A percentile compares a stretch with the other conserved stretches of the same genome.
Evolutionary conservation across 2,888 invertebrate species (phyloP).

Genomic region (Melanargia galathea): DNA sequence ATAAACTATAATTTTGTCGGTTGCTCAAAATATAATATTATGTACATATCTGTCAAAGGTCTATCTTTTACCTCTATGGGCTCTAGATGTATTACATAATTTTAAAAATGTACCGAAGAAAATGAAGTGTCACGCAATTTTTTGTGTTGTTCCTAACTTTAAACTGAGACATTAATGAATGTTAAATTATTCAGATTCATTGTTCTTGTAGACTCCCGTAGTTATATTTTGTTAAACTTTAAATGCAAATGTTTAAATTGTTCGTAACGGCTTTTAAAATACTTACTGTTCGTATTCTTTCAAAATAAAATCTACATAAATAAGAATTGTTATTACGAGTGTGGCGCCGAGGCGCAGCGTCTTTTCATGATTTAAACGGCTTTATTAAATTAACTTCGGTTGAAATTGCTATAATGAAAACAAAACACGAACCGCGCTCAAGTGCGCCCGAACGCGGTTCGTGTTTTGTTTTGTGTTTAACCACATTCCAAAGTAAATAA

Average conservation of each 20-base stretch:
- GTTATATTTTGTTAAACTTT: constrained; percentile 15
- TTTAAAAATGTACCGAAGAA: not conserved
- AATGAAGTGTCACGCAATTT: not conserved
- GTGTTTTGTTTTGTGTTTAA: too few relatives aligned
- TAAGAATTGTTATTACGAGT: not conserved
- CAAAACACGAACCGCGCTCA: too few relatives aligned
- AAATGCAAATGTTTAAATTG: constrained; percentile 18
- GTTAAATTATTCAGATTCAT: constrained; percentile 22
- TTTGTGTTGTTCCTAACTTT: constrained; percentile 10
- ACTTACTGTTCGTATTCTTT: not conserved
- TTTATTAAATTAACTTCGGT: too few relatives aligned
- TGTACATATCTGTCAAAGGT: too few relatives aligned
- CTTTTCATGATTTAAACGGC: too few relatives aligned
- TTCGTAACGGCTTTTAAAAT: constrained; percentile 20
- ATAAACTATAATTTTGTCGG: too few relatives aligned
- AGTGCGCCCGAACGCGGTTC: too few relatives aligned
- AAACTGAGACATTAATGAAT: constrained; percentile 9
- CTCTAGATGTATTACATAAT: not conserved
- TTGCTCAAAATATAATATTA: too few relatives aligned
- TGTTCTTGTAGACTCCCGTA: constrained; percentile 14
- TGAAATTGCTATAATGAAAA: too few relatives aligned
- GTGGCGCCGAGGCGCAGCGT: too few relatives aligned
- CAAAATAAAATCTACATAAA: not conserved
- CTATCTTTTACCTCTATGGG: constrained; percentile 9
- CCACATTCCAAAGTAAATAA: too few relatives aligned